Conservation (phyloP, 2,113 vertebrate genomes). For the Dendropsophus ebraccatus region DNA sequence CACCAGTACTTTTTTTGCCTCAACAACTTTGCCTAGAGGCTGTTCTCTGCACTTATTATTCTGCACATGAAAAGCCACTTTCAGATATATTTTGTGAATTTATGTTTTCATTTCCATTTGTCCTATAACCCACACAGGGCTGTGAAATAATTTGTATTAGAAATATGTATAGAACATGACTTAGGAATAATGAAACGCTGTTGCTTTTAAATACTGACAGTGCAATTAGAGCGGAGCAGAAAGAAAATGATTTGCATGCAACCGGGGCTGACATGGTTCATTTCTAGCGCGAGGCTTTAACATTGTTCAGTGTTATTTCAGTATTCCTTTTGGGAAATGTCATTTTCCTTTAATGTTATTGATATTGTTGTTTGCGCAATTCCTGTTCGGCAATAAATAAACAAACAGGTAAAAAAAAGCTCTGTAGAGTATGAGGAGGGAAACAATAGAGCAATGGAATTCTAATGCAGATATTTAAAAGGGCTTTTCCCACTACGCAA, state of each 20-base stretch:
- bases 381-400: slow-evolving; percentile 14
- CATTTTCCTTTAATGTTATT: slow-evolving; percentile 29
- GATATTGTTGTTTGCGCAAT: slow-evolving; percentile 40
- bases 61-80: slow-evolving; percentile 58
- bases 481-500: neutral
- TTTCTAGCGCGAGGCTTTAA: neutral
- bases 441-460: neutral
- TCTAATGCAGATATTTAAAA: neutral
- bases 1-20: slow-evolving; percentile 59
- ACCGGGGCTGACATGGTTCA: neutral
- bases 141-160: slow-evolving; percentile 50
- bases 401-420: slow-evolving; percentile 5
- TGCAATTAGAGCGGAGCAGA: slow-evolving; percentile 30
- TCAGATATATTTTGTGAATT: slow-evolving; percentile 57
- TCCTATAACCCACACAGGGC: slow-evolving; percentile 48
- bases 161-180: slow-evolving; percentile 49
- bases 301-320: slow-evolving; percentile 39
- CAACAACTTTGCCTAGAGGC: slow-evolving; percentile 58
- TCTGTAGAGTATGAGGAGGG: neutral
- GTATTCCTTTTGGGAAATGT: slow-evolving; percentile 40
- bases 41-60: slow-evolving; percentile 55
- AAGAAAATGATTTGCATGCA: slow-evolving; percentile 23
- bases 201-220: slow-evolving; percentile 46
- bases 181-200: slow-evolving; percentile 29
- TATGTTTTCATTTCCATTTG: slow-evolving; percentile 53